A percentile compares a stretch with the other conserved stretches of the same genome.
Evolutionary conservation across 1,140 invertebrate genomes (phyloP).

Genomic region (Schmidtea mediterranea): DNA sequence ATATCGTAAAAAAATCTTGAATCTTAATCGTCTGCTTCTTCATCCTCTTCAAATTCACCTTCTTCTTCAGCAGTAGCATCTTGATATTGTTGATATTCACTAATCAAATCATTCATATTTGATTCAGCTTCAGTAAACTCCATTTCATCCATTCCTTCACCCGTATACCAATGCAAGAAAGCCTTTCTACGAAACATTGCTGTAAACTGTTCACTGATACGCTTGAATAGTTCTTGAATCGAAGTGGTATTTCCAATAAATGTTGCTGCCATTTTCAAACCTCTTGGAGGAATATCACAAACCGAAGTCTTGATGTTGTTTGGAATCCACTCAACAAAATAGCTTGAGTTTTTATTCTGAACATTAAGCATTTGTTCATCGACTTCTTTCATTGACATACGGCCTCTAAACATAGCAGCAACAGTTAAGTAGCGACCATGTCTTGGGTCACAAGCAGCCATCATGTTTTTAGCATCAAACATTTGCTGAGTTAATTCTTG

Average conservation of each 20-base stretch:
- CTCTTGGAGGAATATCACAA: constrained; percentile 20
- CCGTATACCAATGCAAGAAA: too few relatives aligned
- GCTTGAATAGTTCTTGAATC: too few relatives aligned
- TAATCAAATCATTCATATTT: too few relatives aligned
- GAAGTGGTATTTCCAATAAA: constrained; percentile 10
- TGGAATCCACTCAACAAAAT: constrained; percentile 7
- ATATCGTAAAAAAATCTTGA: too few relatives aligned
- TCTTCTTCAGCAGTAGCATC: too few relatives aligned
- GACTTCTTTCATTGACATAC: too few relatives aligned
- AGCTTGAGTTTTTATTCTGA: constrained; percentile 7
- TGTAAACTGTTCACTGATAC: constrained; percentile 1
- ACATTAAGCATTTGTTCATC: too few relatives aligned
- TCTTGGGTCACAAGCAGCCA: constrained; percentile 52
- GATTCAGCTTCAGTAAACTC: too few relatives aligned
- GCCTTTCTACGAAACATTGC: neutral
- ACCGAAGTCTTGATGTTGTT: constrained; percentile 13
- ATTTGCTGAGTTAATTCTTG: constrained; percentile 45
- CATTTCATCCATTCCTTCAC: too few relatives aligned
- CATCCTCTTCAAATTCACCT: constrained; percentile 14
- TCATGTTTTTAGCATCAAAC: too few relatives aligned
- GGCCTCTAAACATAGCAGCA: constrained; percentile 62
- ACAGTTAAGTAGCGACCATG: too few relatives aligned
- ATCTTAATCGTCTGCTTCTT: too few relatives aligned
- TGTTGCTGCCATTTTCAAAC: constrained; percentile 19
- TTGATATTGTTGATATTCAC: constrained; percentile 66